Evolutionary conservation across 2,797 vertebrate species (phyloP).

Genomic region (Calcarius lapponicus): DNA sequence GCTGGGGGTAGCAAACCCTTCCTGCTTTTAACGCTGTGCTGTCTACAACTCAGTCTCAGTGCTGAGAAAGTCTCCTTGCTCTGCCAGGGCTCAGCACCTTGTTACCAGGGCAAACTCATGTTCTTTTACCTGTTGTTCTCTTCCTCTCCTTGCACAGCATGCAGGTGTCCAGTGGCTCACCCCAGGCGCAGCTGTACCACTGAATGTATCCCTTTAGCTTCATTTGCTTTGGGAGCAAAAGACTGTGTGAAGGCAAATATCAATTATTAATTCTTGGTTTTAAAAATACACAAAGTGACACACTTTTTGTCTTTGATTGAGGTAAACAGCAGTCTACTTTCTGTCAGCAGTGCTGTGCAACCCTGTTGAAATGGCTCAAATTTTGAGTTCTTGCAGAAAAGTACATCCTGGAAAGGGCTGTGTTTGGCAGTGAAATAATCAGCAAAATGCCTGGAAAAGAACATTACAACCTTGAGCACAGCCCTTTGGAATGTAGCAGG

Average conservation of each 20-base stretch:
- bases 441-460: constrained; percentile 39
- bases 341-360: neutral
- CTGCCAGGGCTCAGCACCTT: neutral
- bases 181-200: neutral
- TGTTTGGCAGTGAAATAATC: constrained; percentile 47
- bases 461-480: constrained; percentile 27
- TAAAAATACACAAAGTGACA: constrained; percentile 24
- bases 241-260: neutral
- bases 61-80: neutral
- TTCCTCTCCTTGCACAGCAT: neutral
- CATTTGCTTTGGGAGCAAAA: constrained; percentile 19
- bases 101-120: neutral
- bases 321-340: neutral
- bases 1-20: neutral
- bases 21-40: neutral
- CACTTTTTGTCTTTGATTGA: neutral
- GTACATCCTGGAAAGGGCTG: neutral
- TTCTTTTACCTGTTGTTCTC: neutral
- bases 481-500: constrained; percentile 63
- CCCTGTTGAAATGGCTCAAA: neutral
- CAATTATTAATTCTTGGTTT: constrained; percentile 24
- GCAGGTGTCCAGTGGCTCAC: neutral
- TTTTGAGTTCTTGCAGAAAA: neutral
- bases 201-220: neutral
- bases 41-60: neutral